Percentiles rank a stretch among this genome's conserved stretches.
Conservation (phyloP, 2,797 vertebrate genomes). For the Merluccius polli region DNA sequence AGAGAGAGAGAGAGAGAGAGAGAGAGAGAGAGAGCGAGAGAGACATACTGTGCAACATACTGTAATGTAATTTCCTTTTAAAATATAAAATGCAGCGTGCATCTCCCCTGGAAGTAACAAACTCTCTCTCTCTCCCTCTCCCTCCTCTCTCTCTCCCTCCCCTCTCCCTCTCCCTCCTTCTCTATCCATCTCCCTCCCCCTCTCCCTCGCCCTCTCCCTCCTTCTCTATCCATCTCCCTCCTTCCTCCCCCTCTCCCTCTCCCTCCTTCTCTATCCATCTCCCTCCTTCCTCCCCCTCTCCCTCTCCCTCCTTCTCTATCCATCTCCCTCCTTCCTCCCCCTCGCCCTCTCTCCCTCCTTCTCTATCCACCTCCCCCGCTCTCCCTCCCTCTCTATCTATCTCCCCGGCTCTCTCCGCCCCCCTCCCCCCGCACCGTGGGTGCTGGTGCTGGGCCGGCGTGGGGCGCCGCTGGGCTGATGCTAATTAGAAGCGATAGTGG, state of each 20-base stretch:
- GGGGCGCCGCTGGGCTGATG: constrained; percentile 41
- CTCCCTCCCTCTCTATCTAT: constrained; percentile 11
- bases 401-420: constrained; percentile 30
- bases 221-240: no score
- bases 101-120: constrained; percentile 61
- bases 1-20: not conserved
- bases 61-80: constrained; percentile 73
- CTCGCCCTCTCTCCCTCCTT: not conserved
- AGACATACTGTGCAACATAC: constrained; percentile 46
- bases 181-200: constrained; percentile 12
- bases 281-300: not conserved
- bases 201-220: no score
- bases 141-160: no score
- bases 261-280: constrained; percentile 18
- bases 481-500: constrained; percentile 61
- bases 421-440: no score
- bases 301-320: no score
- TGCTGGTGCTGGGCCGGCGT: not conserved
- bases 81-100: constrained; percentile 71
- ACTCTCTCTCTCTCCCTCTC: constrained; percentile 31
- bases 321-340: not conserved
- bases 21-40: constrained; percentile 59
- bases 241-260: not conserved
- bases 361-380: constrained; percentile 10
- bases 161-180: constrained; percentile 2